Percentiles rank a stretch among this genome's conserved stretches.
Evolutionary conservation across 2,888 invertebrate genomes (phyloP).

Genomic region (Lasioglossum villosulum): DNA sequence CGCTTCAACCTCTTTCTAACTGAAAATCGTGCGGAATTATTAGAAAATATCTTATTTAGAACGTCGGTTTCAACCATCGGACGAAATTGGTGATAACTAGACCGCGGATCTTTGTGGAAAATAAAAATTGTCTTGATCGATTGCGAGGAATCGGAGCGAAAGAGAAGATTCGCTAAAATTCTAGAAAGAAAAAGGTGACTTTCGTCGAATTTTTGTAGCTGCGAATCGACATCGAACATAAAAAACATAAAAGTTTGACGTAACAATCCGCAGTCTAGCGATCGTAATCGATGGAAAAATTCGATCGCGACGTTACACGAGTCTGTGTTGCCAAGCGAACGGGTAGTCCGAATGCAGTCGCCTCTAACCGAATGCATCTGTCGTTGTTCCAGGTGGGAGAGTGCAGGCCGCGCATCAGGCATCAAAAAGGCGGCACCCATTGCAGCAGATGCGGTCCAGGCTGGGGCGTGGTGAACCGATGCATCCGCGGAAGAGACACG

Average conservation of each 20-base stretch:
- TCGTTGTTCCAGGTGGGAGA: slow-evolving; percentile 75
- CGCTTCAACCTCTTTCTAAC: not conserved
- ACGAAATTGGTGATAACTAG: no score
- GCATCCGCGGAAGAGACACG: slow-evolving; percentile 81
- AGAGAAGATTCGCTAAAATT: no score
- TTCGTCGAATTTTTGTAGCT: not conserved
- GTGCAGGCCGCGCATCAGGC: slow-evolving; percentile 79
- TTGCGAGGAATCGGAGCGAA: no score
- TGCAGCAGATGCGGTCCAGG: slow-evolving; percentile 84
- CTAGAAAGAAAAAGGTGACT: not conserved
- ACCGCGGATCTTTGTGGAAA: no score
- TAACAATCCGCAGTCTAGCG: not conserved
- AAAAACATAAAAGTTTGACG: no score
- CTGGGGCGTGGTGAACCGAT: slow-evolving; percentile 81
- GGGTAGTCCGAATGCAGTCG: not conserved
- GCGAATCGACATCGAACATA: no score
- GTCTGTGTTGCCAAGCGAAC: not conserved
- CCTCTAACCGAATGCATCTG: slow-evolving; percentile 33
- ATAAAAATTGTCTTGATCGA: no score
- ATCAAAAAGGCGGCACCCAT: slow-evolving; percentile 78
- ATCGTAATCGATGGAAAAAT: not conserved
- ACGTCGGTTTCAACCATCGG: no score
- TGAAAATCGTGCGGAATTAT: no score
- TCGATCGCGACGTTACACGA: not conserved
- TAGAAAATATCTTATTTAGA: no score